phyloP scores from a whole-genome alignment of 2,113 vertebrate genomes.

The Dasypus novemcinctus region DNA sequence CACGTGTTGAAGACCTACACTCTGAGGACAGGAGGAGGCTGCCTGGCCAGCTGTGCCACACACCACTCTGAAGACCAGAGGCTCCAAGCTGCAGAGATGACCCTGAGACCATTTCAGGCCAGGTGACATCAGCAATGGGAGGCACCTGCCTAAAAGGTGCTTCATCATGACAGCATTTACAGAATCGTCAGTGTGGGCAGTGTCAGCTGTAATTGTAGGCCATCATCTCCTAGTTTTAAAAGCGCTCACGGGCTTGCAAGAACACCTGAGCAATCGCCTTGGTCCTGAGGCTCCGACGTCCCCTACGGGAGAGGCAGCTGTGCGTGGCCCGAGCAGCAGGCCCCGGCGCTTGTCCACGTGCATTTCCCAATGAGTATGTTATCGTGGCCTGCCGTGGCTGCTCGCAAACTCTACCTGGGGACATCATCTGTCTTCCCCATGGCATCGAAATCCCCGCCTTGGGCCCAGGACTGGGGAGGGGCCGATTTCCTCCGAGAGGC shows the following conservation, averaged over 20 bases:
- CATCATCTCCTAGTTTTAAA: no score
- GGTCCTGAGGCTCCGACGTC: no score
- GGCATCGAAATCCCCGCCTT: background rate
- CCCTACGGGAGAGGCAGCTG: accelerated
- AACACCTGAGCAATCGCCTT: accelerated
- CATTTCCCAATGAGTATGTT: background rate
- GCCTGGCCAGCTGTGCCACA: accelerated
- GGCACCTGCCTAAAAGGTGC: no score
- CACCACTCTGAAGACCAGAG: no score
- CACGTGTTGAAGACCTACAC: no score
- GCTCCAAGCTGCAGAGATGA: background rate
- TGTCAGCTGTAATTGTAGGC: accelerated
- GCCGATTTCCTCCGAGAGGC: accelerated
- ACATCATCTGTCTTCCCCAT: accelerated
- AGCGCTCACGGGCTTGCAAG: no score
- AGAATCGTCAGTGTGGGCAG: no score
- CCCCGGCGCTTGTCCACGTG: accelerated
- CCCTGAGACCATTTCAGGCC: accelerated
- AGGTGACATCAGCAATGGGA: background rate
- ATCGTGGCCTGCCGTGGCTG: background rate
- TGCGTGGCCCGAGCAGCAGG: accelerated
- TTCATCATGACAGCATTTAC: no score
- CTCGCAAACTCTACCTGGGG: accelerated
- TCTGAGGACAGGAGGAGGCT: background rate
- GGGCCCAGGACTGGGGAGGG: no score